phyloP scores from a whole-genome alignment of 2,113 vertebrate genomes.

The Strix aluco region DNA sequence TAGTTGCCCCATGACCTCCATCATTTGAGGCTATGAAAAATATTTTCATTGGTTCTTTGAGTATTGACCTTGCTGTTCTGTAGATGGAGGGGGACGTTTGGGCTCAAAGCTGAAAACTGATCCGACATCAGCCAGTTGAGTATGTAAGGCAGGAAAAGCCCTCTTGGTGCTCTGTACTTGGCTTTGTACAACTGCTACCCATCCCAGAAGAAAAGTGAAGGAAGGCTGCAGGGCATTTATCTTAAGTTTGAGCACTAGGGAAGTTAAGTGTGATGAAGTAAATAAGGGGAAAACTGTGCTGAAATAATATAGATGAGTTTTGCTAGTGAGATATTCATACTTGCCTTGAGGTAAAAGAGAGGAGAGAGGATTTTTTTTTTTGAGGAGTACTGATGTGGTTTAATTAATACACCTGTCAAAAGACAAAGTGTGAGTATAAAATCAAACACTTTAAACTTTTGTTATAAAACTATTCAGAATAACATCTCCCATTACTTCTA shows the following conservation, averaged over 20 bases:
- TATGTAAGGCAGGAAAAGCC: background rate
- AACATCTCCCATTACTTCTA: background rate
- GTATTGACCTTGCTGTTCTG: background rate
- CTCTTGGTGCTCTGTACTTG: background rate
- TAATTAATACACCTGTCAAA: background rate
- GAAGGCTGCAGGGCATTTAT: background rate
- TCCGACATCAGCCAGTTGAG: background rate
- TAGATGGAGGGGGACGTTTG: accelerated
- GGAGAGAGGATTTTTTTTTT: background rate
- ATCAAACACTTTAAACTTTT: background rate
- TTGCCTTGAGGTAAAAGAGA: background rate
- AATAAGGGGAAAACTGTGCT: background rate
- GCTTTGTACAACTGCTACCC: background rate
- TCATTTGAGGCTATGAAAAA: background rate
- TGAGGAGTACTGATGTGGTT: background rate
- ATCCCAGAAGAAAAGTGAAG: background rate
- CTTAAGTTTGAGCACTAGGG: background rate
- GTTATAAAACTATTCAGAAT: background rate
- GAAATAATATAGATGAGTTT: background rate
- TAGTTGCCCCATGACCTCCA: background rate
- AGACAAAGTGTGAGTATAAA: background rate
- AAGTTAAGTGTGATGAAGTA: background rate
- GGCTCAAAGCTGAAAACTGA: background rate
- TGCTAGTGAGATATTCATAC: background rate
- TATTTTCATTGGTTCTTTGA: background rate